These are phyloP conservation scores for Triops longicaudatus DNA, from an alignment of 1,140 invertebrate genomes.

Conservation along the genomic window DNA sequence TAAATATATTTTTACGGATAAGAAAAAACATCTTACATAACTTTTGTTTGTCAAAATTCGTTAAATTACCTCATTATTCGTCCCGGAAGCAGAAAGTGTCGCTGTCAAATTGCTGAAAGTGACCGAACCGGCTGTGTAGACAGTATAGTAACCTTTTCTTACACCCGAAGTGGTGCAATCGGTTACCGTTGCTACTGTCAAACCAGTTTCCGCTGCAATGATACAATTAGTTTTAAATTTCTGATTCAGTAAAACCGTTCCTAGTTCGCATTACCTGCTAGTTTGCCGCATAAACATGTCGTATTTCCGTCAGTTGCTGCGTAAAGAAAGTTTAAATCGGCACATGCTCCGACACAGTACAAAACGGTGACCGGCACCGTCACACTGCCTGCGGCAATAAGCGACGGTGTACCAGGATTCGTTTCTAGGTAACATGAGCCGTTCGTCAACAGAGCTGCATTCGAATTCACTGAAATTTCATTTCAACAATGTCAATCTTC, in stretches of 20 bases:
- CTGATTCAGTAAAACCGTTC: background rate
- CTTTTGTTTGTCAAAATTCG: too few relatives aligned
- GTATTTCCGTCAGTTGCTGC: background rate
- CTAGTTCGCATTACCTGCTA: background rate
- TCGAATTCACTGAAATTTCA: background rate
- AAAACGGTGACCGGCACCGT: background rate
- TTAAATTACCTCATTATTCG: background rate
- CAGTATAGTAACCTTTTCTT: background rate
- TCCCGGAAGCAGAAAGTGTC: background rate
- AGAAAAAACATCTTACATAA: too few relatives aligned
- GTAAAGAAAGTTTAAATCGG: background rate
- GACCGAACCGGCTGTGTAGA: background rate
- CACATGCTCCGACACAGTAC: background rate
- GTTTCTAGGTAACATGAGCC: background rate
- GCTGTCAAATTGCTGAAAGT: constrained; percentile 6
- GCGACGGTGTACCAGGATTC: background rate
- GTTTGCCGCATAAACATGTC: background rate
- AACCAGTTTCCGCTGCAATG: background rate
- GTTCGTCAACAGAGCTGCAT: background rate
- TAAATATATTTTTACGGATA: too few relatives aligned
- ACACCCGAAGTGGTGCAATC: background rate
- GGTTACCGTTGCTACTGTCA: background rate
- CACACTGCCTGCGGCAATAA: background rate
- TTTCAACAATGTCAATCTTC: background rate
- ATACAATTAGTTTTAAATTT: background rate